Conservation (phyloP, 2,113 vertebrate genomes). For the Ammospiza caudacuta region DNA sequence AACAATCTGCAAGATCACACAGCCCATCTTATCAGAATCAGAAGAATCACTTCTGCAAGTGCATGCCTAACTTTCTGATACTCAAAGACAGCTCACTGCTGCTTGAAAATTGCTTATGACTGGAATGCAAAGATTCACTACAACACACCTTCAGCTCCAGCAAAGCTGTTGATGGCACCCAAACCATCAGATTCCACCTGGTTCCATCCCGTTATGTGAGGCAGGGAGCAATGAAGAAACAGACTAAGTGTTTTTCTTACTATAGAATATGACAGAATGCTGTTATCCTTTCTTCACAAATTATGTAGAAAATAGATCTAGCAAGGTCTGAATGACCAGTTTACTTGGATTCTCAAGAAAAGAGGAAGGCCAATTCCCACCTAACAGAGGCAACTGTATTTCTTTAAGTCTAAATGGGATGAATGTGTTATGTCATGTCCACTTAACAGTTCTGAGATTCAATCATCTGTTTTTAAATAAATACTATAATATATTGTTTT, state of each 20-base stretch:
- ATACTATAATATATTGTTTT: not conserved
- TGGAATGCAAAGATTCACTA: not conserved
- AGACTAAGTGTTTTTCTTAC: not conserved
- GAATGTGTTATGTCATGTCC: not conserved
- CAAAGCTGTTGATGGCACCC: not conserved
- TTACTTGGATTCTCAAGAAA: not conserved
- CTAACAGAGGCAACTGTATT: not conserved
- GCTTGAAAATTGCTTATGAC: not conserved
- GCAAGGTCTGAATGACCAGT: not conserved
- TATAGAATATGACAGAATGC: not conserved
- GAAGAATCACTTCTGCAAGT: not conserved
- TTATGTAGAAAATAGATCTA: not conserved
- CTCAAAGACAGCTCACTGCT: not conserved
- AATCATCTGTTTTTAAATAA: not conserved
- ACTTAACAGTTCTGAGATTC: not conserved
- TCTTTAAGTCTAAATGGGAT: not conserved
- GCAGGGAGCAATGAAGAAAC: not conserved
- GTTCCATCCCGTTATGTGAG: not conserved
- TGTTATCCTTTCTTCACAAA: not conserved
- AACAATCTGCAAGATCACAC: not conserved
- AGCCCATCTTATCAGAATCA: not conserved
- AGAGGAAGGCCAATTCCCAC: not conserved
- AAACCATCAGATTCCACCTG: not conserved
- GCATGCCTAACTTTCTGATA: not conserved
- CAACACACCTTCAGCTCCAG: not conserved